Evolutionary conservation across 2,888 invertebrate species (phyloP).

Genomic region (Augochlorella aurata): DNA sequence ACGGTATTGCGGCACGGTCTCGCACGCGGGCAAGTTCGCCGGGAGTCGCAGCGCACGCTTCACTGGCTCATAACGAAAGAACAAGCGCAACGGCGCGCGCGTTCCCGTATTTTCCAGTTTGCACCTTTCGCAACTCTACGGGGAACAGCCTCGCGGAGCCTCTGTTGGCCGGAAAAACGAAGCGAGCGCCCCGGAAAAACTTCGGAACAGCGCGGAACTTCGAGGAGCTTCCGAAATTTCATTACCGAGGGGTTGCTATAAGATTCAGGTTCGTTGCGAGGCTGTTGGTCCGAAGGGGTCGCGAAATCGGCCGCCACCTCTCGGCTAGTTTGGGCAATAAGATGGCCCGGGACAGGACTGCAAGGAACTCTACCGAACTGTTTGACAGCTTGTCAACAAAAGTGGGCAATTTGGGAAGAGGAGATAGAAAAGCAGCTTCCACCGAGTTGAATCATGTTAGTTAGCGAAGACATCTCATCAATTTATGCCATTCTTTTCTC

Average conservation of each 20-base stretch:
- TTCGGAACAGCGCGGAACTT: background rate
- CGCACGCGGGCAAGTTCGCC: conserved; percentile 44
- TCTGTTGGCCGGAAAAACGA: background rate
- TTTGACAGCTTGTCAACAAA: too few species aligned
- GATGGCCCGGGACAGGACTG: background rate
- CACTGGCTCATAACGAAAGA: conserved; percentile 42
- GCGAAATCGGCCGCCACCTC: background rate
- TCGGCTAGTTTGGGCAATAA: background rate
- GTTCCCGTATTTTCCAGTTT: conserved; percentile 23
- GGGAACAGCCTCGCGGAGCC: background rate
- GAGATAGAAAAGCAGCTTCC: too few species aligned
- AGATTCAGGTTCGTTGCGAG: background rate
- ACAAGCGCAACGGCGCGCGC: conserved; percentile 1
- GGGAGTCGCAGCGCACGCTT: conserved; percentile 51
- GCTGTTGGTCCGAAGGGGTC: too few species aligned
- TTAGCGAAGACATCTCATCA: too few species aligned
- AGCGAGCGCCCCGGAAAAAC: background rate
- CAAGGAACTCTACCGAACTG: background rate
- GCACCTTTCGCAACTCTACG: conserved; percentile 15
- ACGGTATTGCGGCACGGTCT: conserved; percentile 1
- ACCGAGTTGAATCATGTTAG: too few species aligned
- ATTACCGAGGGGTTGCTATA: background rate
- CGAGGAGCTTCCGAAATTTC: conserved; percentile 12
- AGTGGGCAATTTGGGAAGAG: too few species aligned
- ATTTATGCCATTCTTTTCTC: too few species aligned